Evolutionary conservation across 1,140 invertebrate species (phyloP).

Genomic region (Sinonovacula constricta): DNA sequence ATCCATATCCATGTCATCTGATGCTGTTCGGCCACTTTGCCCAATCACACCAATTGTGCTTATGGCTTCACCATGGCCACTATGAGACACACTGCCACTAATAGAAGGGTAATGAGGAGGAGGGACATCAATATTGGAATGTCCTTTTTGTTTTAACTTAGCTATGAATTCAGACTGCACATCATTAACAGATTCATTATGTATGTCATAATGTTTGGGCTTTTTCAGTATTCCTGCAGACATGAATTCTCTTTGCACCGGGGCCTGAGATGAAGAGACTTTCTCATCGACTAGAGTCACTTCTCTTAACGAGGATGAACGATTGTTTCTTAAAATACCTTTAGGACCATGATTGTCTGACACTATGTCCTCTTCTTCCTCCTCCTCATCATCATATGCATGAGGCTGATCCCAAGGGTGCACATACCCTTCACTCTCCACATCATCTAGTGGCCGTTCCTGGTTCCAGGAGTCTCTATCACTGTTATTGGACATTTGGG

Average conservation of each 20-base stretch:
- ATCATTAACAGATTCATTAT: not conserved
- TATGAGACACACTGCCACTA: not conserved
- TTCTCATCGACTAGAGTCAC: constrained; percentile 39
- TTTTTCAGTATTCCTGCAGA: constrained; percentile 32
- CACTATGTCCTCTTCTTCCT: constrained; percentile 20
- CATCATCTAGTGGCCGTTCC: not conserved
- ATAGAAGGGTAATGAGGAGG: constrained; percentile 23
- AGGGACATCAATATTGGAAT: constrained; percentile 24
- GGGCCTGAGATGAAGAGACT: no score
- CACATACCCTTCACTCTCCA: constrained; percentile 9
- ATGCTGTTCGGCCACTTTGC: constrained; percentile 4
- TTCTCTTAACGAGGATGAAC: constrained; percentile 34
- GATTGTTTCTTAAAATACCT: constrained; percentile 38
- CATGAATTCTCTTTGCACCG: constrained; percentile 2
- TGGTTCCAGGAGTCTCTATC: constrained; percentile 9
- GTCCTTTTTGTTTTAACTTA: constrained; percentile 43
- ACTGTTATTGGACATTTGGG: constrained; percentile 6
- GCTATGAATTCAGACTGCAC: constrained; percentile 43
- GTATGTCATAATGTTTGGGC: not conserved
- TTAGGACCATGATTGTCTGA: constrained; percentile 3
- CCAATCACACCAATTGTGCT: constrained; percentile 45
- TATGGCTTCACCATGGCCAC: constrained; percentile 12
- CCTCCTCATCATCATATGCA: constrained; percentile 42
- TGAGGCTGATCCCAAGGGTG: constrained; percentile 49
- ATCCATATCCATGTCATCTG: constrained; percentile 49